These are phyloP conservation scores for Chrysochloris asiatica DNA, from an alignment of 2,113 vertebrate genomes.

Conservation along the genomic window DNA sequence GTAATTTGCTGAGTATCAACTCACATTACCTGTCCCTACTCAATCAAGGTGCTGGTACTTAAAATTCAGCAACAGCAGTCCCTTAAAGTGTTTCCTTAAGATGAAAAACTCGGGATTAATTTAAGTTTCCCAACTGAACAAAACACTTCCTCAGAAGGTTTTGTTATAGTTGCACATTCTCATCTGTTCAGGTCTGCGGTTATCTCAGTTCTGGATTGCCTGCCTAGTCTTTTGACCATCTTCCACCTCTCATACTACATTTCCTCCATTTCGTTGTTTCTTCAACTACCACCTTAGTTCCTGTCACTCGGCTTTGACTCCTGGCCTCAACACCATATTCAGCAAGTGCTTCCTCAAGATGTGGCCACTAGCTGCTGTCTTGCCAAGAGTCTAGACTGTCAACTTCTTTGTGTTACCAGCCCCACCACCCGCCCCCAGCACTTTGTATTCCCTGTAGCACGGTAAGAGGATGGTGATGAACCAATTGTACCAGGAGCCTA, in stretches of 20 bases:
- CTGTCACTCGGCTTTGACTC: background rate
- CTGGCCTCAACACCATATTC: rapidly evolving
- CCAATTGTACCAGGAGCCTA: background rate
- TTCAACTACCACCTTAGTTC: background rate
- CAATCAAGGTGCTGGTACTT: background rate
- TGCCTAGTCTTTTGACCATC: background rate
- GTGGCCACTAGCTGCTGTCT: background rate
- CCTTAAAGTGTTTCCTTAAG: background rate
- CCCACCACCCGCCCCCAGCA: no score
- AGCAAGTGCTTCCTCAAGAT: background rate
- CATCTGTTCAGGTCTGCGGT: background rate
- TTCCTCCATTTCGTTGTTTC: background rate
- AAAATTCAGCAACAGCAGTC: background rate
- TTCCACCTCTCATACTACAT: background rate
- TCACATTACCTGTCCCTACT: background rate
- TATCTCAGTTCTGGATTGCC: background rate
- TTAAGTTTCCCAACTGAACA: background rate
- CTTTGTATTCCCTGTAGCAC: background rate
- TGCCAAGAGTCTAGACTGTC: no score
- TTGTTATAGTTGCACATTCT: background rate
- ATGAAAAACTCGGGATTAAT: background rate
- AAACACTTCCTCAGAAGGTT: background rate
- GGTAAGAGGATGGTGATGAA: background rate
- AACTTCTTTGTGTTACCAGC: background rate
- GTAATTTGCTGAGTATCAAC: background rate